Percentiles rank a stretch among this genome's conserved stretches.
phyloP scores from a whole-genome alignment of 2,888 invertebrate genomes.

The Anarsia innoxiella region DNA sequence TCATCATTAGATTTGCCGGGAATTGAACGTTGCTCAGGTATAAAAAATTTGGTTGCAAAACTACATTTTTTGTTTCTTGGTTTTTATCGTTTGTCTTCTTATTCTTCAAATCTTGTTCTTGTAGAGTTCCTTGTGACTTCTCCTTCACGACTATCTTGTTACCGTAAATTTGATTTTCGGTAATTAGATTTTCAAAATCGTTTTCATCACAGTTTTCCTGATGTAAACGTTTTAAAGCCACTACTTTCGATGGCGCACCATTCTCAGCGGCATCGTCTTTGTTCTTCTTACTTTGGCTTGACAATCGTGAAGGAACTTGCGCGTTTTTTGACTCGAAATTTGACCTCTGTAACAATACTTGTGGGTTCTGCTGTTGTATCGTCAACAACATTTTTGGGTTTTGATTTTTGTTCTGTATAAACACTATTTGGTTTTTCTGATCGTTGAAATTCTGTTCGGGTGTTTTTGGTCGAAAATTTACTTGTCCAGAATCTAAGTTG shows the following conservation, averaged over 20 bases:
- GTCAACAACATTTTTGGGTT: constrained; percentile 59
- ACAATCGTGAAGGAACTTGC: constrained; percentile 68
- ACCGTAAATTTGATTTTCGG: constrained; percentile 73
- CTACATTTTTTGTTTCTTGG: constrained; percentile 47
- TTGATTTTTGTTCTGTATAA: constrained; percentile 53
- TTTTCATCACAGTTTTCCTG: constrained; percentile 69
- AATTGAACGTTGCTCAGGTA: constrained; percentile 65
- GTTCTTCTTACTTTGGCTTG: constrained; percentile 55
- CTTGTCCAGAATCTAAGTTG: constrained; percentile 42
- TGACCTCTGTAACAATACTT: constrained; percentile 53
- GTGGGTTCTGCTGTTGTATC: constrained; percentile 55
- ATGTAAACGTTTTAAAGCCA: constrained; percentile 62
- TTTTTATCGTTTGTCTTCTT: constrained; percentile 38
- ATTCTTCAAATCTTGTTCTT: constrained; percentile 55
- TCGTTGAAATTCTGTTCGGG: constrained; percentile 44
- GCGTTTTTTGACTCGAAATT: constrained; percentile 63
- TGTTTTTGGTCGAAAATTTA: constrained; percentile 40
- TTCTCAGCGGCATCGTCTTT: constrained; percentile 52
- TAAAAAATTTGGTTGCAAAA: constrained; percentile 60
- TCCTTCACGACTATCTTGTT: constrained; percentile 75
- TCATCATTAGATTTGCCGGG: constrained; percentile 64
- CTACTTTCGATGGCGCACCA: constrained; percentile 55
- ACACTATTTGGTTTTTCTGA: constrained; percentile 56
- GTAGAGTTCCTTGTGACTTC: constrained; percentile 58
- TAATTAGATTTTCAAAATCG: constrained; percentile 72